A percentile compares a stretch with the other conserved stretches of the same genome.
These are phyloP conservation scores for Blera fallax DNA, from an alignment of 2,888 invertebrate genomes.

Conservation along the genomic window DNA sequence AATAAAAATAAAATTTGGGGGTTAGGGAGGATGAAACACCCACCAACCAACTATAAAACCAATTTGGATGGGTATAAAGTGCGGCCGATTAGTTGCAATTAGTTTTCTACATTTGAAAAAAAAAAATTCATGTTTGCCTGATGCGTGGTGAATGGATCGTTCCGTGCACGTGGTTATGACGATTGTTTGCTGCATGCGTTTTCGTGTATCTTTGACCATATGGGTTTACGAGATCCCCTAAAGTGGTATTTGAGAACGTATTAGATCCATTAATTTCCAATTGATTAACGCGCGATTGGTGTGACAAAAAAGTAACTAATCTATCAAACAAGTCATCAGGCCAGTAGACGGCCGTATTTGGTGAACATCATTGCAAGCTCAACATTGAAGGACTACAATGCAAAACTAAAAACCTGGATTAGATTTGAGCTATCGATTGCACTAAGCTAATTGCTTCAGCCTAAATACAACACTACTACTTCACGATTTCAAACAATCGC, in stretches of 20 bases:
- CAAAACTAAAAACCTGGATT: too few species aligned
- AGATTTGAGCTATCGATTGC: too few species aligned
- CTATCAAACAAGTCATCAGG: neutral
- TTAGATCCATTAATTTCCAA: neutral
- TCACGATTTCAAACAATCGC: too few species aligned
- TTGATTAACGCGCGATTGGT: neutral
- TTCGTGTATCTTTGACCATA: neutral
- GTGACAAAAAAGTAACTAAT: neutral
- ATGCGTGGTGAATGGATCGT: neutral
- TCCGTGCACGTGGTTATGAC: neutral
- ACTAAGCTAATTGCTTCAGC: too few species aligned
- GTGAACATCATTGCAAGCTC: too few species aligned
- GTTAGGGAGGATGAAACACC: neutral
- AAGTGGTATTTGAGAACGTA: neutral
- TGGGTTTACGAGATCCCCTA: constrained; percentile 1
- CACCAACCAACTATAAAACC: neutral
- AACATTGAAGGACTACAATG: too few species aligned
- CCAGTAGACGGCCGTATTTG: too few species aligned
- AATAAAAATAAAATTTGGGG: constrained; percentile 5
- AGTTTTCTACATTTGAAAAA: constrained; percentile 56
- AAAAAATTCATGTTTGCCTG: constrained; percentile 24
- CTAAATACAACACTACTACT: too few species aligned
- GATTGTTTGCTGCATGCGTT: neutral
- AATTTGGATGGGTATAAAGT: constrained; percentile 48
- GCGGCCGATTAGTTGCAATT: constrained; percentile 73